Percentiles rank a stretch among this genome's conserved stretches.
Evolutionary conservation across 2,113 vertebrate genomes (phyloP).

Genomic region (Cyprinodon brontotheroides): DNA sequence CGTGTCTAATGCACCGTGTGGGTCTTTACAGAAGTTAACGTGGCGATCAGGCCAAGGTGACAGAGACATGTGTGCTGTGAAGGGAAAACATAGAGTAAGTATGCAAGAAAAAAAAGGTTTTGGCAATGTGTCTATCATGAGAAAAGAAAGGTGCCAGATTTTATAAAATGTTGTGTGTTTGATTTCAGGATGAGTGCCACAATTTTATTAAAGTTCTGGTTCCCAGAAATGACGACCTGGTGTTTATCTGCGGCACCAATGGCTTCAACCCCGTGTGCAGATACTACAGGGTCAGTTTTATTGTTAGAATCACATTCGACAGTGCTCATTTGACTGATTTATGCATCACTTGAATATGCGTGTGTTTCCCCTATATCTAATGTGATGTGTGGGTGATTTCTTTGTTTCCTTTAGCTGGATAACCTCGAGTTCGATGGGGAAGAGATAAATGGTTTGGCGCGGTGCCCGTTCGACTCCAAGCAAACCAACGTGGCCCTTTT

Average conservation of each 20-base stretch:
- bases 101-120: background rate
- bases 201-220: slow-evolving; percentile 99
- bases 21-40: slow-evolving; percentile 86
- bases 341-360: slow-evolving; percentile 8
- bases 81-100: slow-evolving; percentile 96
- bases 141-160: slow-evolving; percentile 4
- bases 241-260: slow-evolving; percentile 98
- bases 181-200: slow-evolving; percentile 95
- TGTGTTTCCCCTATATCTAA: slow-evolving; percentile 4
- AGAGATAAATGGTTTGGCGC: slow-evolving; percentile 97
- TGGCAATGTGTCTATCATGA: background rate
- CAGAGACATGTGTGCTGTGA: slow-evolving; percentile 94
- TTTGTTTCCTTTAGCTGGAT: slow-evolving; percentile 88
- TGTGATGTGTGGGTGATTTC: slow-evolving; percentile 51
- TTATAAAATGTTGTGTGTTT: slow-evolving; percentile 1
- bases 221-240: slow-evolving; percentile 95
- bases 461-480: slow-evolving; percentile 98
- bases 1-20: slow-evolving; percentile 33
- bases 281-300: slow-evolving; percentile 90
- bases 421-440: slow-evolving; percentile 98
- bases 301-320: slow-evolving; percentile 4
- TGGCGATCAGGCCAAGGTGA: slow-evolving; percentile 95
- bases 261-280: slow-evolving; percentile 98
- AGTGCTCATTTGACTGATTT: slow-evolving; percentile 5
- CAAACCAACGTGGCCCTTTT: slow-evolving; percentile 99